Conservation (phyloP, 2,113 vertebrate species). For the Pitta sordida region DNA sequence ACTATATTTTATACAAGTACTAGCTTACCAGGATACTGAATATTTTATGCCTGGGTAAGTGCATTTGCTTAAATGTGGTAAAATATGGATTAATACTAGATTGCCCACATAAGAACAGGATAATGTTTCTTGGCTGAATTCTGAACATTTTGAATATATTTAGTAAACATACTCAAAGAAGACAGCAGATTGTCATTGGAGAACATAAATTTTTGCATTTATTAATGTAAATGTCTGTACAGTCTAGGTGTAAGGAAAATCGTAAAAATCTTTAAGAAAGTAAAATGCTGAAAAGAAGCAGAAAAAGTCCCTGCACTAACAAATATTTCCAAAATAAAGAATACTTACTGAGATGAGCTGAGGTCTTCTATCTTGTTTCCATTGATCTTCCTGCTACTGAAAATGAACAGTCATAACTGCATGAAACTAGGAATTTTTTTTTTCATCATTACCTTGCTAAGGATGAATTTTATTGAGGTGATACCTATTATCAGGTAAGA, state of each 20-base stretch:
- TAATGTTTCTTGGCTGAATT: background rate
- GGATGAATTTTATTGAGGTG: background rate
- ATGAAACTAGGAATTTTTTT: background rate
- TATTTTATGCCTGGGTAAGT: conserved; percentile 12
- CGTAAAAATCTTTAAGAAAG: background rate
- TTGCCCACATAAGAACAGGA: background rate
- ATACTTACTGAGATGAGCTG: background rate
- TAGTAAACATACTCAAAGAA: background rate
- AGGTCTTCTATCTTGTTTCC: background rate
- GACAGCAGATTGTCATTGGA: background rate
- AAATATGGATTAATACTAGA: conserved; percentile 19
- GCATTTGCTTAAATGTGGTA: background rate
- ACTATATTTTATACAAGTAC: conserved; percentile 9
- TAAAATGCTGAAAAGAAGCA: background rate
- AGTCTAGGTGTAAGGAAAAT: background rate
- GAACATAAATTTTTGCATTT: background rate
- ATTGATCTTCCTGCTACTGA: background rate
- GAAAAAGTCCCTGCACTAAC: background rate
- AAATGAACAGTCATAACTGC: background rate
- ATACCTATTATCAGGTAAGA: background rate
- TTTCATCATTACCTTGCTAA: background rate
- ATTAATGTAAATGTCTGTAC: background rate
- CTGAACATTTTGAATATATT: background rate
- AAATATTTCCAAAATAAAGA: background rate
- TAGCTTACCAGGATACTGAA: conserved; percentile 16